Percentiles rank a stretch among this genome's conserved stretches.
These are phyloP conservation scores for Oegoconia quadripuncta DNA, from an alignment of 2,888 invertebrate species.

Conservation along the genomic window DNA sequence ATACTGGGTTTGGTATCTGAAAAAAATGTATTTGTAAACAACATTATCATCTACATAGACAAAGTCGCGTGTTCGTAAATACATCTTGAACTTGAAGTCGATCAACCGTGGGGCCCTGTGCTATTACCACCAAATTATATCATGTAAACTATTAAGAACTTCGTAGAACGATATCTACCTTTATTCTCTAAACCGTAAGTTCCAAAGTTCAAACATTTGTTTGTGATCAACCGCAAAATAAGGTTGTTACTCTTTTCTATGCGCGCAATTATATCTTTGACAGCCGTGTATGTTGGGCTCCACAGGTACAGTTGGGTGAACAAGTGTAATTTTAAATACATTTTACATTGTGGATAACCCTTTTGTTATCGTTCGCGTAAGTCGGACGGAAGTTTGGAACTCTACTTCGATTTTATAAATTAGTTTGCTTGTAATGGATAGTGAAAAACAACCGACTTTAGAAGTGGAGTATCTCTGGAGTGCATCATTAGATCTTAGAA, in stretches of 20 bases:
- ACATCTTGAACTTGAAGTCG: conserved; percentile 66
- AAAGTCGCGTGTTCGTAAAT: too few species aligned
- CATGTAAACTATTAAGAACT: too few species aligned
- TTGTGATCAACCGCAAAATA: conserved; percentile 34
- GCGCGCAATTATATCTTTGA: conserved; percentile 74
- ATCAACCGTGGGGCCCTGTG: conserved; percentile 62
- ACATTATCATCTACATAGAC: too few species aligned
- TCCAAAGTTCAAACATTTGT: conserved; percentile 24
- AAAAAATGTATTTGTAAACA: too few species aligned
- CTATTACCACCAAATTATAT: conserved; percentile 42
- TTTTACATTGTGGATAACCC: background rate
- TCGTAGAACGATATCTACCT: too few species aligned
- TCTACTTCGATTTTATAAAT: too few species aligned
- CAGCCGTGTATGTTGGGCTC: conserved; percentile 52
- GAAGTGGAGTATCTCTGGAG: too few species aligned
- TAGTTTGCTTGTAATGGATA: too few species aligned
- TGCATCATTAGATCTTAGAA: too few species aligned
- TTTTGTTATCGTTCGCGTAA: background rate
- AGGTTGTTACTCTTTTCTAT: conserved; percentile 59
- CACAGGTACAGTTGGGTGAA: conserved; percentile 51
- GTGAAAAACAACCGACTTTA: too few species aligned
- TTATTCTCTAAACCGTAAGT: conserved; percentile 27
- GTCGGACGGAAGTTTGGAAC: background rate
- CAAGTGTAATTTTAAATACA: conserved; percentile 31
- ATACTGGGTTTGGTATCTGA: too few species aligned